Evolutionary conservation across 2,888 invertebrate genomes (phyloP), one percentile per base, ranked within the genome.

Genomic region (Epinotia brunnichana): DNA sequence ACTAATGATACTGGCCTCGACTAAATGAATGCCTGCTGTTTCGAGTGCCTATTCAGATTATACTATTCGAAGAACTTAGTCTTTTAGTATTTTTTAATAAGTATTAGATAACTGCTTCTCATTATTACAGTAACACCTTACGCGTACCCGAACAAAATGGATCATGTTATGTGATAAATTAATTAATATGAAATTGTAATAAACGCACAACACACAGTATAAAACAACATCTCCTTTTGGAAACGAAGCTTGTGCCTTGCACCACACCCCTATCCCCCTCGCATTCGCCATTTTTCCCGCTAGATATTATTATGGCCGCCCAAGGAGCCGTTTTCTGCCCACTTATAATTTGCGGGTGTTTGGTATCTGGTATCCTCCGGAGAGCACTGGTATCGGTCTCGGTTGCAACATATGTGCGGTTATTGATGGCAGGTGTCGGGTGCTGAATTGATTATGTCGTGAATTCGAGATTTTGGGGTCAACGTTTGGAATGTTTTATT

Each of bases 271-370:
- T 76, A 66, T 61, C 77, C 77, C 80, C 71, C 78, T 81, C 82
- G 78, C 81, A 79, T 83, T 79, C 83, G 82, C 87, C 85, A 88
- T 89, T 91, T 90, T 90, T 90, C 88, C 82, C 83, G 83, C 82
- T 84, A 87, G 89, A 89, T 90, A 90, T 90, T 87, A 89, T 89
- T 86, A 91, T 86, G 89, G 82, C 85, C 87, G 89, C 85, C 92
- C 74, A 80, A 89, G 92, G 92, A 90, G 89, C 82, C 87, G 87
- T 92, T 90, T 82, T 80, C 85, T 86, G 83, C 84, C 85, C 85
- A 84, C 86, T 87, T 90, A 89, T 91, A 90, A 90, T 90, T 90
- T 86, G 89, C 86, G 84, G 83, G 80, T 80, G 81, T 82, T 81
- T 79, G 81, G 86, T 86, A 85, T 86, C 85, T 82, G 84, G 83